Evolutionary conservation across 1,140 invertebrate species (phyloP), one percentile per base, ranked within the genome.

Genomic region (Frieseomelitta varia): DNA sequence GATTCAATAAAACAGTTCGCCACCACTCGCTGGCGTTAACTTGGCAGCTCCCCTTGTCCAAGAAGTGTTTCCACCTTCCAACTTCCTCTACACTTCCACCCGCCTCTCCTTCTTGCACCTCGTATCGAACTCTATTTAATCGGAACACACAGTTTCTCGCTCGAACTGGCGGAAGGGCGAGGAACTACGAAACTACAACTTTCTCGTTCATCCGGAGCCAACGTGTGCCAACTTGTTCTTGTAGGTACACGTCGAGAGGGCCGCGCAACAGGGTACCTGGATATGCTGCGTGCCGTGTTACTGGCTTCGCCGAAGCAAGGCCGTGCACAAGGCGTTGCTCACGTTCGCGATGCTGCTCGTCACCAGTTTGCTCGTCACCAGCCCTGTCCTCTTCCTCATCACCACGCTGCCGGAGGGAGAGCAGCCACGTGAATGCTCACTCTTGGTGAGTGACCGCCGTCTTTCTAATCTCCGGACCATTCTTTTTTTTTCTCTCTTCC

Each of bases 301-400:
- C 85, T 96, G 96, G 96, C 90, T 96, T 0, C 91, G 95, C 15
- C 94, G 95, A 17, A 96, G 96, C 83, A 95, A 95, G 76, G 95
- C 95, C 55, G 96, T 96, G 51, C 96, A 96, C 93, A 96, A 96
- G 92, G 96, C 96, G 65, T 94, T 96, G 19, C 95, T 96, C 67
- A 96, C 95, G 58, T 94, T 96, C 69, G 96, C 96, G 24, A 96
- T 96, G 77, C 90, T 96, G 27, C 88, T 96, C 68, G 96, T 96
- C 69, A 96, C 95, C 67, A 96, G 95, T 24, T 89, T 96, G 51
- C 91, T 96, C 68, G 96, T 96, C 39, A 96, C 96, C 30, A 96
- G 96, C 24, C 96, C 96, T 10, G 96, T 96, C 27, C 91, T 96
- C n/a, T 96, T 96, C 90, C 93, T 96, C 80, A 96, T 96, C 81